Base-by-base conservation (phyloP, 2,888 invertebrate species). In the Torymus auratus region DNA sequence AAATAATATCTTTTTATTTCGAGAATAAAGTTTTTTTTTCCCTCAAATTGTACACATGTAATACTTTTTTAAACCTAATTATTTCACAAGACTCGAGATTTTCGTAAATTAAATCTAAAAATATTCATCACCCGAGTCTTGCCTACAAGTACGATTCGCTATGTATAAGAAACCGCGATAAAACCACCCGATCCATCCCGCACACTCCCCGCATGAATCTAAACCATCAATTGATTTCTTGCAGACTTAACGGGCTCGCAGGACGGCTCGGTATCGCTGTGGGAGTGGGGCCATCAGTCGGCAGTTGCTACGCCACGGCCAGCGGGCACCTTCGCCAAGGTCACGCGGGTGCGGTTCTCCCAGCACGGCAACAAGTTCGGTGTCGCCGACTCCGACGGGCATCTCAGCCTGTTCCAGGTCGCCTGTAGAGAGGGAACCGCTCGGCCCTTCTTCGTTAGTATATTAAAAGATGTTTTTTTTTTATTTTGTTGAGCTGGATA, bases 321-420 rank as follows among this genome's bases (percentile, higher is more conserved):
- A n/a, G 94, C 98, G 0, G 98, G 98, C 53, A 98, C 98, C 5
- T 98, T 96, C 91, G 97, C 97, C 53, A 97, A 97, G 92, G 99
- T 99, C 79, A 98, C 98, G 1, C 94, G 98, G 84, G 97, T 98
- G n/a, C 94, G 97, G 80, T 99, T 99, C 92, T 97, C 97, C 67
- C 96, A 97, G 88, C 98, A 99, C 91, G 99, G 99, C 80, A 99
- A 98, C 92, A 99, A 99, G 92, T 99, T 99, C 91, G 99, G 99
- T 53, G 98, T 99, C 1, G 97, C 97, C 23, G 99, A 99, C 92
- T 97, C 97, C 0, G 99, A 99, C 91, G 99, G 99, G 20, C 96
- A 97, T 90, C 92, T 99, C 20, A 98, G 98, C 87, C 93, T 99
- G 87, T 99, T 98, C 95, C 98, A 98, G 93, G 95, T 98, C 82